Conservation (phyloP, 1,140 invertebrate genomes). For the Gonatopus flavifemur region DNA sequence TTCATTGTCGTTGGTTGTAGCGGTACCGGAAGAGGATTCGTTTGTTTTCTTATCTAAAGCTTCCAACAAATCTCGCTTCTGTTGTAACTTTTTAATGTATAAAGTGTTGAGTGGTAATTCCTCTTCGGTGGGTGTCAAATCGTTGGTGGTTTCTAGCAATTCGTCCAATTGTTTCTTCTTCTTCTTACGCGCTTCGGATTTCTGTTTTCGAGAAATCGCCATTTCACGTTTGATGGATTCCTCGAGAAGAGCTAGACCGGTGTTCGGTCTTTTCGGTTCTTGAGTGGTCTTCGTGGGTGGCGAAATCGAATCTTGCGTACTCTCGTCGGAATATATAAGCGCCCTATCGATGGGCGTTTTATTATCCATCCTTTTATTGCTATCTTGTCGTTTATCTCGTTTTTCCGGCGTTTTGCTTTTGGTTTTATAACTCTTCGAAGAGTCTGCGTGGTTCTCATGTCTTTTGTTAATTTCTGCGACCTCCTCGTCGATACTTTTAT, state of each 20-base stretch:
- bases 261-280: slow-evolving; percentile 26
- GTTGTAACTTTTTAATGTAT: slow-evolving; percentile 17
- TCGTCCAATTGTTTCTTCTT: slow-evolving; percentile 23
- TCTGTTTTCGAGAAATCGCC: slow-evolving; percentile 17
- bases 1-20: not conserved
- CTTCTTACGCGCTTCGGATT: slow-evolving; percentile 12
- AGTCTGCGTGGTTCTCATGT: too few species aligned
- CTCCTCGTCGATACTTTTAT: too few species aligned
- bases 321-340: slow-evolving; percentile 49
- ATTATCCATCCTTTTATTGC: too few species aligned
- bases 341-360: slow-evolving; percentile 12
- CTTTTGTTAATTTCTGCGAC: too few species aligned
- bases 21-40: slow-evolving; percentile 5
- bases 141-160: not conserved
- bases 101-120: slow-evolving; percentile 19
- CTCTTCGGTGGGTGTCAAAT: slow-evolving; percentile 26
- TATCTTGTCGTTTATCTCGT: too few species aligned
- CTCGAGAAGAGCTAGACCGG: slow-evolving; percentile 39
- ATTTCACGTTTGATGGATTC: slow-evolving; percentile 39
- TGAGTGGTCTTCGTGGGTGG: slow-evolving; percentile 17
- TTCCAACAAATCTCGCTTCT: slow-evolving; percentile 10
- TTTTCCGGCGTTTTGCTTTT: not conserved
- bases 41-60: slow-evolving; percentile 11
- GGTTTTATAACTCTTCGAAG: too few species aligned
- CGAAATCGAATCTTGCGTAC: slow-evolving; percentile 33